phyloP scores from a whole-genome alignment of 2,797 vertebrate species.

The Sebastes vulpes region DNA sequence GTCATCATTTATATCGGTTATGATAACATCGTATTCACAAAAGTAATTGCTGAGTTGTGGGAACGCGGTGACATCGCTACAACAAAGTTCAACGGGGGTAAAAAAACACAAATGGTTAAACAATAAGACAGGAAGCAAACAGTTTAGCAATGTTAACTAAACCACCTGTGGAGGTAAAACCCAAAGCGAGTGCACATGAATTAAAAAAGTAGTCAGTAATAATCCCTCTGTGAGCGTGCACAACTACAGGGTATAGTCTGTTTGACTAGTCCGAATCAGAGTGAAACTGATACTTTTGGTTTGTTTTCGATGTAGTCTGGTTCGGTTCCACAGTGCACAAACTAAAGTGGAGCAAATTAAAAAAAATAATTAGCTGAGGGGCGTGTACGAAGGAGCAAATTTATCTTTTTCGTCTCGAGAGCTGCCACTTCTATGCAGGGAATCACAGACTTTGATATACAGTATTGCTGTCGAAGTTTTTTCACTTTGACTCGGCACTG shows the following conservation, averaged over 20 bases:
- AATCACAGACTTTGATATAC: too few relatives aligned
- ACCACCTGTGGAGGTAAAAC: not conserved
- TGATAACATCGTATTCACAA: not conserved
- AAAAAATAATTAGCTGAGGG: too few relatives aligned
- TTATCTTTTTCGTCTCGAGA: too few relatives aligned
- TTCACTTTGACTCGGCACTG: too few relatives aligned
- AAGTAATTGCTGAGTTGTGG: not conserved
- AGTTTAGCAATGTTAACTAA: not conserved
- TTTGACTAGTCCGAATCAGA: too few relatives aligned
- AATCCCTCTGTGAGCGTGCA: not conserved
- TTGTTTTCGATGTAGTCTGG: too few relatives aligned
- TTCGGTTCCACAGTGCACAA: too few relatives aligned
- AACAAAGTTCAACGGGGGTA: not conserved
- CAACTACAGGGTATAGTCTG: not conserved
- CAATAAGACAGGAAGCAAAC: not conserved
- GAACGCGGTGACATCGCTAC: not conserved
- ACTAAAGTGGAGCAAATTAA: too few relatives aligned
- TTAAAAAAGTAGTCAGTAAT: not conserved
- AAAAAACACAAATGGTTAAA: not conserved
- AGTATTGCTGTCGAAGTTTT: too few relatives aligned
- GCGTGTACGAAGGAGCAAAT: too few relatives aligned
- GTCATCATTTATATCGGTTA: not conserved
- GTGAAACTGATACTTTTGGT: too few relatives aligned
- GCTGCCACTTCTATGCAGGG: too few relatives aligned
- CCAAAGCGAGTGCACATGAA: not conserved